Base-by-base conservation (phyloP, 2,113 vertebrate genomes). In the Henicopernis longicauda region DNA sequence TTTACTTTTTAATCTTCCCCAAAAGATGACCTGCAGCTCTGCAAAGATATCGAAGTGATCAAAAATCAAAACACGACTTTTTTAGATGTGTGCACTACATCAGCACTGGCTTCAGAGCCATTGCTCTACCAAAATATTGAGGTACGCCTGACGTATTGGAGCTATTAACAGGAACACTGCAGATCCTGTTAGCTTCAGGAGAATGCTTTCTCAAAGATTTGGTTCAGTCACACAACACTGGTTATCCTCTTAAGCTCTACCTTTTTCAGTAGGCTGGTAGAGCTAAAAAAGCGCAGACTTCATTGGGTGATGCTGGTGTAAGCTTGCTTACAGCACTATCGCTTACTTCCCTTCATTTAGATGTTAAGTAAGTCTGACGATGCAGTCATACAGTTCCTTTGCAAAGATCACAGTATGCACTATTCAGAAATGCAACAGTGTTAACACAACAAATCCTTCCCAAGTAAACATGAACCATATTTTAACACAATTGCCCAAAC, bases 71-170 rank as follows among this genome's bases (percentile, higher is more conserved):
- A 29, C 17, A 20, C 0, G 4, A 26, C 65, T 40, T 10, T 81
- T 86, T 78, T 74, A 23, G 21, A 86, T 1, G 6, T 1, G 14
- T 12, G 16, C 13, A 32, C 25, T 66, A 23, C 31, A 16, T 42
- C 27, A 79, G n/a, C 59, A 86, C 32, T n/a, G 10, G 50, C 58
- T 82, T 87, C 77, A 74, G 42, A 57, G 38, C 29, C 23, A 22
- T 0, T 40, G 34, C n/a, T 78, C 47, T 82, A 25, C 26, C 38
- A 49, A 72, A 89, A 63, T 16, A 44, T 0, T 38, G 36, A 72
- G 21, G 66, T 23, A 69, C 11, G 44, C 44, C 36, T 62, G n/a
- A 80, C 0, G 0, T 23, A 57, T 0, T 45, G 9, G 10, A 63
- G 62, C n/a, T 44, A 40, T 29, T 22, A 89, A 38, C 23, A 54